Base-by-base conservation (phyloP, 2,797 vertebrate genomes). In the Tenualosa thibaudeaui region DNA sequence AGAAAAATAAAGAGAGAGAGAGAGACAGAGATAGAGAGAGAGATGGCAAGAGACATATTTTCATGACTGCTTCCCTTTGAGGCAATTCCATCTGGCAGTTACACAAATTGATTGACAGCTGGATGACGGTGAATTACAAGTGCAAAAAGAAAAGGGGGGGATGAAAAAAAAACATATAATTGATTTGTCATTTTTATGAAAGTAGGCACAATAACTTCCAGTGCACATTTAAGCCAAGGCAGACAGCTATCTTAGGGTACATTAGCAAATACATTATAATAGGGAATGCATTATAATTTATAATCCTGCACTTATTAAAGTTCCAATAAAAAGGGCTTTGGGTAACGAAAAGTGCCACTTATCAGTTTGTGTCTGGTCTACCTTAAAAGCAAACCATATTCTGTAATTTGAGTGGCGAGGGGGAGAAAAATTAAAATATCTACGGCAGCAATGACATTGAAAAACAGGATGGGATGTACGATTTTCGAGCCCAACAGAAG, bases 231-330 rank as follows among this genome's bases (percentile, higher is more conserved):
- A 89, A 89, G 90, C 90, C 83, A 82, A 86, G 65, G 91, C 91
- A 91, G 82, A 91, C 90, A 84, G 91, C 89, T 92, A 85, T 92
- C 95, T 95, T 93, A 93, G 92, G 93, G 92, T 89, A 92, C 92
- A 96, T 95, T 94, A 95, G 94, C 94, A 94, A 96, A 94, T 87
- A 92, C 91, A 86, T 40, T 43, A 19, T 75, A 43, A 75, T 75
- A 91, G 90, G 93, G 94, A 96, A 95, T 95, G 94, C 93, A 96
- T 96, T 96, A 95, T 95, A 95, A 95, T 94, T 96, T 93, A 95
- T 95, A 96, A 95, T 95, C 95, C 93, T 92, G 93, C 90, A 90
- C 91, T 94, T 95, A 96, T 96, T 95, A 95, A 95, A 96, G 93
- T 92, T 94, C 91, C 93, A 93, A 94, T 94, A 90, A 94, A 94